These are phyloP conservation scores for Epinotia bilunana DNA, from an alignment of 2,888 invertebrate species.

Conservation along the genomic window DNA sequence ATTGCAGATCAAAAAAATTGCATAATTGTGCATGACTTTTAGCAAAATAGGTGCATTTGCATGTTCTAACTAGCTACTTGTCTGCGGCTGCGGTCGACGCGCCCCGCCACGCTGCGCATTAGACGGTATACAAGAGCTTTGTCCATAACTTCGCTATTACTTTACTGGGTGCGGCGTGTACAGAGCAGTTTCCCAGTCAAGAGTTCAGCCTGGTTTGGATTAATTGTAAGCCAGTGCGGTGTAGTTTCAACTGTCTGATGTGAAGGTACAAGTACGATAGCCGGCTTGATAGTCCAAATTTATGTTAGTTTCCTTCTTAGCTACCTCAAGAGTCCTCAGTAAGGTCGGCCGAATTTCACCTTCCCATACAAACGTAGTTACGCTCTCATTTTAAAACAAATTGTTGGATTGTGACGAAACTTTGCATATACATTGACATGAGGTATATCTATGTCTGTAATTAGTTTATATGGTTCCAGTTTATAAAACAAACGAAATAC, in stretches of 20 bases:
- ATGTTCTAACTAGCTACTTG: background rate
- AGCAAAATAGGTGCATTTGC: background rate
- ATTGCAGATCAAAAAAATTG: too few relatives aligned
- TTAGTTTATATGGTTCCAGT: too few relatives aligned
- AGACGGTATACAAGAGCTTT: constrained; percentile 60
- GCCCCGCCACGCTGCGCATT: constrained; percentile 49
- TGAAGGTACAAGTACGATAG: background rate
- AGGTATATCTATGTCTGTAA: too few relatives aligned
- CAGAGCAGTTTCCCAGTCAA: constrained; percentile 21
- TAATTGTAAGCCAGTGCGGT: constrained; percentile 26
- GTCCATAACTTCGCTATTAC: constrained; percentile 60
- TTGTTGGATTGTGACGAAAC: too few relatives aligned
- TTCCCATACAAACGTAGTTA: too few relatives aligned
- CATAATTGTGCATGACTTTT: too few relatives aligned
- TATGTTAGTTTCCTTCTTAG: too few relatives aligned
- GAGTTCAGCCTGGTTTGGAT: constrained; percentile 20
- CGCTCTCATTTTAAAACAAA: too few relatives aligned
- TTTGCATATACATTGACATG: too few relatives aligned
- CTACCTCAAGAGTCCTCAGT: too few relatives aligned
- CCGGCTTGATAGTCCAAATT: background rate
- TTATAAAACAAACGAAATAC: too few relatives aligned
- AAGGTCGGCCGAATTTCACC: too few relatives aligned
- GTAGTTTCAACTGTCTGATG: constrained; percentile 17
- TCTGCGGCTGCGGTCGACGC: constrained; percentile 48
- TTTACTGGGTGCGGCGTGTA: constrained; percentile 20